These are phyloP conservation scores for Parnassius glacialis DNA, from an alignment of 2,888 invertebrate genomes.

Conservation along the genomic window DNA sequence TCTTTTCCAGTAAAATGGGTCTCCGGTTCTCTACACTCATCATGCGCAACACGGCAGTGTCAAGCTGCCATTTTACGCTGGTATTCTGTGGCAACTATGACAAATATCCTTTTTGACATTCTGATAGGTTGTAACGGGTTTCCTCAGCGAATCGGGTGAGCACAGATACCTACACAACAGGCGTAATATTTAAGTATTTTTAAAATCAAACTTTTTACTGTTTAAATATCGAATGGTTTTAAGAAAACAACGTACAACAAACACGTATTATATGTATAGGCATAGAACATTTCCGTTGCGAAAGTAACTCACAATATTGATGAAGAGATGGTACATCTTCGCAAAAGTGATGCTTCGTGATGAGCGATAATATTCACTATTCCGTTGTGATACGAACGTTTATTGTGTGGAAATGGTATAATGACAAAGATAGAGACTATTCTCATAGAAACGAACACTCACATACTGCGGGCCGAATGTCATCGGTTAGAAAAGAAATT, in stretches of 20 bases:
- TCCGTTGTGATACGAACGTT: background rate
- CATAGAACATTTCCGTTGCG: background rate
- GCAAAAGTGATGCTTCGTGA: conserved; percentile 30
- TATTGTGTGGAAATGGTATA: conserved; percentile 9
- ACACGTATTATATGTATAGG: background rate
- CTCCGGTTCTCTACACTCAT: no score
- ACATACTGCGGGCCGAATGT: conserved; percentile 17
- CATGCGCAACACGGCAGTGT: no score
- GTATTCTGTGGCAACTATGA: no score
- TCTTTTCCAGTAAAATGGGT: no score
- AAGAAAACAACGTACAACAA: background rate
- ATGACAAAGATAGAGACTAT: conserved; percentile 11
- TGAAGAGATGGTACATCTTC: conserved; percentile 65
- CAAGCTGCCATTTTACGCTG: no score
- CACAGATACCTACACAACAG: no score
- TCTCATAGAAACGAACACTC: conserved; percentile 13
- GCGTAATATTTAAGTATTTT: no score
- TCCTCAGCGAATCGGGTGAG: no score
- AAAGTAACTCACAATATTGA: conserved; percentile 50
- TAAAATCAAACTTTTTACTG: no score
- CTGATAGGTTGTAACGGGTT: no score
- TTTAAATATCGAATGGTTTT: no score
- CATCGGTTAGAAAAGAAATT: conserved; percentile 13
- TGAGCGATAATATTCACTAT: conserved; percentile 19
- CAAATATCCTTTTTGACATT: no score